Conservation (phyloP, 2,797 vertebrate genomes). For the Urosaurus nigricauda region DNA sequence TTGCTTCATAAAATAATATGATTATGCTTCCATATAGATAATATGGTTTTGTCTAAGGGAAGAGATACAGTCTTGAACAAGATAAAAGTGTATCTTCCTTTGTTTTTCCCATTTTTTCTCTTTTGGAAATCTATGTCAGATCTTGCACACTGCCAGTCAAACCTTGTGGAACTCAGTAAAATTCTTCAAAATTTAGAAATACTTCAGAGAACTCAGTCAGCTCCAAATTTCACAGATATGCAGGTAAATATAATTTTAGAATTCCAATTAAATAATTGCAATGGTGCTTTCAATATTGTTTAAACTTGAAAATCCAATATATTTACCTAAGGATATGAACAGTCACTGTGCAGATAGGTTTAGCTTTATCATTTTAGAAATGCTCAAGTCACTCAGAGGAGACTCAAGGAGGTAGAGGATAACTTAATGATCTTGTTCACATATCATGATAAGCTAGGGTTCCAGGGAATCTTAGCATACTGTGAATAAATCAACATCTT, state of each 20-base stretch:
- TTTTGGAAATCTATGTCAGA: slow-evolving; percentile 79
- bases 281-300: background rate
- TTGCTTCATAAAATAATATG: background rate
- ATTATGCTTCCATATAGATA: background rate
- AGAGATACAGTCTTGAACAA: slow-evolving; percentile 11
- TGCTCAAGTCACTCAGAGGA: slow-evolving; percentile 37
- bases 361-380: slow-evolving; percentile 37
- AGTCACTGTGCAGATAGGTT: slow-evolving; percentile 17
- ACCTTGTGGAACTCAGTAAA: slow-evolving; percentile 94
- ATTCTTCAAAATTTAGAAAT: slow-evolving; percentile 98
- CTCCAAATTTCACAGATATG: slow-evolving; percentile 97
- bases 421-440: background rate
- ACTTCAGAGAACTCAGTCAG: slow-evolving; percentile 97
- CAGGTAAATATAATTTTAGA: slow-evolving; percentile 85
- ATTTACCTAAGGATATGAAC: slow-evolving; percentile 31
- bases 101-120: slow-evolving; percentile 28
- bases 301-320: slow-evolving; percentile 37
- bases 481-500: background rate
- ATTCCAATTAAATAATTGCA: background rate
- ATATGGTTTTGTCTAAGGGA: background rate
- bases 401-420: background rate
- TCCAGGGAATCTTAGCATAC: background rate
- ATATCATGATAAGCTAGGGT: background rate
- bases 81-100: background rate
- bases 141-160: slow-evolving; percentile 96